phyloP scores from a whole-genome alignment of 2,113 vertebrate species.

The Podilymbus podiceps region DNA sequence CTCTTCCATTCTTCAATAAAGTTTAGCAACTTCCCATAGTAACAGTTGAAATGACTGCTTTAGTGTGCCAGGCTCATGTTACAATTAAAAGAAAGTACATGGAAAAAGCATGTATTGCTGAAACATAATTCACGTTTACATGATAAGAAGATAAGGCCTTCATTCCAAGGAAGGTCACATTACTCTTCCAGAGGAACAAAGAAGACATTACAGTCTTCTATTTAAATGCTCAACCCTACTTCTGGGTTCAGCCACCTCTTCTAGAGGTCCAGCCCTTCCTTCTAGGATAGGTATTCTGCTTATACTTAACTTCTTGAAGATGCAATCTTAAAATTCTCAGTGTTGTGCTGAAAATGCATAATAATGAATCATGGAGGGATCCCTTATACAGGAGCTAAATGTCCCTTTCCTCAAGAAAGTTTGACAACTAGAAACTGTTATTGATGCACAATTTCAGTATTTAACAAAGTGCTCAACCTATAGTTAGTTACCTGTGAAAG shows the following conservation, averaged over 20 bases:
- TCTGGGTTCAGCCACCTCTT: background rate
- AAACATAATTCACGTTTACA: background rate
- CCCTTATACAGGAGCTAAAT: background rate
- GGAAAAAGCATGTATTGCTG: background rate
- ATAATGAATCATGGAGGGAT: background rate
- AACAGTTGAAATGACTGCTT: background rate
- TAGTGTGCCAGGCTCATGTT: background rate
- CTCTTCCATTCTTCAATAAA: background rate
- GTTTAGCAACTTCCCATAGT: background rate
- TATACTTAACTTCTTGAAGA: background rate
- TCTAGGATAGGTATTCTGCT: background rate
- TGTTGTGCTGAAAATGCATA: fast-evolving
- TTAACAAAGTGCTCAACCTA: background rate
- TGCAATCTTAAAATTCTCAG: background rate
- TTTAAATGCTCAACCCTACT: background rate
- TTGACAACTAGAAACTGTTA: background rate
- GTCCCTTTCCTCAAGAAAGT: background rate
- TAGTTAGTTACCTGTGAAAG: background rate
- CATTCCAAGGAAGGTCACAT: background rate
- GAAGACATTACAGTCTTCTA: background rate
- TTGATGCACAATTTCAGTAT: background rate
- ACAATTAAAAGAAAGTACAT: background rate
- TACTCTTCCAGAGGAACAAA: background rate
- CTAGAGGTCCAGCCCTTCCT: background rate
- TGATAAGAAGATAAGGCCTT: fast-evolving